A percentile compares a stretch with the other conserved stretches of the same genome.
phyloP scores from a whole-genome alignment of 2,113 vertebrate species.

The Genyomyrus donnyi region DNA sequence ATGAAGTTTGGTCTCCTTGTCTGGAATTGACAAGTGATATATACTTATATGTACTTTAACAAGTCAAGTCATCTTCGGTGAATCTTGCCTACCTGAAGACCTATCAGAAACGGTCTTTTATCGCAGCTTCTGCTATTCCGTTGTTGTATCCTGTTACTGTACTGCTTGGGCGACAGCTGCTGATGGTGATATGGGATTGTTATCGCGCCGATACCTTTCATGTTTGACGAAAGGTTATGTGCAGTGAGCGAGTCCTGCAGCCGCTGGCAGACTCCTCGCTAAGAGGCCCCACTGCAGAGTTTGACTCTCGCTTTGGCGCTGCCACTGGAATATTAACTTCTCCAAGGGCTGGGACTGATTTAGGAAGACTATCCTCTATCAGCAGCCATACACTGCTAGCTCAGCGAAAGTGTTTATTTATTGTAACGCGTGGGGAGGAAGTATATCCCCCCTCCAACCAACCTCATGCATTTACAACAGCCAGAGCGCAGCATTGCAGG shows the following conservation, averaged over 20 bases:
- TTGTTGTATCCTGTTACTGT: not conserved
- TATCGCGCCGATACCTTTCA: not conserved
- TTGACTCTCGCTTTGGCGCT: not conserved
- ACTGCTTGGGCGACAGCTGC: not conserved
- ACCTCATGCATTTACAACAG: not conserved
- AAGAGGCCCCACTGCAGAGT: not conserved
- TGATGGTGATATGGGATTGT: not conserved
- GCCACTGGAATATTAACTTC: not conserved
- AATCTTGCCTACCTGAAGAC: not conserved
- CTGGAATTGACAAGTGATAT: not conserved
- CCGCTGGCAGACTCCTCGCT: not conserved
- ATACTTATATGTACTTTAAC: not conserved
- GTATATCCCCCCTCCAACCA: not conserved
- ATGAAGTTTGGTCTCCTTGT: not conserved
- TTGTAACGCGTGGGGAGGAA: not conserved
- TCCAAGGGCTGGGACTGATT: not conserved
- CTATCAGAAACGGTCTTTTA: not conserved
- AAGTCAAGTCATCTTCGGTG: not conserved
- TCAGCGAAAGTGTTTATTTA: not conserved
- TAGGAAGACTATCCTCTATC: not conserved
- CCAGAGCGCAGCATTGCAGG: not conserved
- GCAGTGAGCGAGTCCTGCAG: not conserved
- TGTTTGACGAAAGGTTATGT: not conserved
- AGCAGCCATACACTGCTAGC: not conserved
- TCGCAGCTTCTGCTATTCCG: not conserved